phyloP scores from a whole-genome alignment of 1,140 invertebrate species.

The Arctopsyche grandis region DNA sequence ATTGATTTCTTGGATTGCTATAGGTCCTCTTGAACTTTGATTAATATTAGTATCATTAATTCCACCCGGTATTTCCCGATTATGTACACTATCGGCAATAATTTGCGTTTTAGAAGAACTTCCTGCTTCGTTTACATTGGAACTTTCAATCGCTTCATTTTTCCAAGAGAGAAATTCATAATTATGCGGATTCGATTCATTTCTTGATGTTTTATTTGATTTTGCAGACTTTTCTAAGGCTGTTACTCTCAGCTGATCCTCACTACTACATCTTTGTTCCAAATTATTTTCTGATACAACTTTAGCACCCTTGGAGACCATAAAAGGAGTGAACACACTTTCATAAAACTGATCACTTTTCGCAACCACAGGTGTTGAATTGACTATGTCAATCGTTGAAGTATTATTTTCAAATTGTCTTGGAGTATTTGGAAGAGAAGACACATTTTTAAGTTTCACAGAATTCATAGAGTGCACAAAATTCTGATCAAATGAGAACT shows the following conservation, averaged over 20 bases:
- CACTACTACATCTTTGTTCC: no score
- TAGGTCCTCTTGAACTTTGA: background rate
- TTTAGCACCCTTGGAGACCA: conserved; percentile 2
- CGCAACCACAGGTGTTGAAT: background rate
- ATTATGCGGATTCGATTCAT: background rate
- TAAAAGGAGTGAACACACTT: conserved; percentile 50
- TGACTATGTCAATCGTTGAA: conserved; percentile 14
- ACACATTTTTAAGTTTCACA: background rate
- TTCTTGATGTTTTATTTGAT: background rate
- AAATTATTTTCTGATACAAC: background rate
- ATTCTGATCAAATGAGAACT: conserved; percentile 6
- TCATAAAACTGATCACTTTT: conserved; percentile 45
- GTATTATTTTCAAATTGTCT: conserved; percentile 23
- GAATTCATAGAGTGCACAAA: background rate
- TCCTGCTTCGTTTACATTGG: background rate
- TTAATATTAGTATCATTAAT: no score
- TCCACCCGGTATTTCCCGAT: background rate
- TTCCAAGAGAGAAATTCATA: conserved; percentile 39
- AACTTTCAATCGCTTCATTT: background rate
- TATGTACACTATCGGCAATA: background rate
- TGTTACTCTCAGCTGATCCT: background rate
- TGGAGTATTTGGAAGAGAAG: conserved; percentile 1
- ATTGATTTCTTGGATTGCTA: background rate
- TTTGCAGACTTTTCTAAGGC: background rate
- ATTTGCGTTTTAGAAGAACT: background rate